These are phyloP conservation scores for Phalangium opilio DNA, from an alignment of 2,888 invertebrate genomes.

Conservation along the genomic window DNA sequence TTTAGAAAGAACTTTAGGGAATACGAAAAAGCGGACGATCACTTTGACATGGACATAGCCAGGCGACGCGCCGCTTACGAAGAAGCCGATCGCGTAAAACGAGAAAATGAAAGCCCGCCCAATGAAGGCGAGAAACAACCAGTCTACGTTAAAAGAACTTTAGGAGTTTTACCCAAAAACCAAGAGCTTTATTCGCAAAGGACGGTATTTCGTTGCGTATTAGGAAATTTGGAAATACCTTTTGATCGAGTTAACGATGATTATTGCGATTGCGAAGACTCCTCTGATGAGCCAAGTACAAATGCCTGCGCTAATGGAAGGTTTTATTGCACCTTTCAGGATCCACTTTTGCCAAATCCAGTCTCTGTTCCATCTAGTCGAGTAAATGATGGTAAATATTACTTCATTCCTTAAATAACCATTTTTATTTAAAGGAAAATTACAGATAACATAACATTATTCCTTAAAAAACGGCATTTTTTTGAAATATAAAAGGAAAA, in stretches of 20 bases:
- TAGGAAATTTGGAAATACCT: conserved; percentile 31
- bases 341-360: conserved; percentile 12
- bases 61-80: too few relatives aligned
- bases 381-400: conserved; percentile 35
- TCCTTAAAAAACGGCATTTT: too few relatives aligned
- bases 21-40: conserved; percentile 15
- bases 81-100: too few relatives aligned
- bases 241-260: conserved; percentile 71
- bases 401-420: too few relatives aligned
- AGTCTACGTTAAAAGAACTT: not conserved
- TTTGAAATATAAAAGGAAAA: too few relatives aligned
- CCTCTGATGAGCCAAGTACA: conserved; percentile 37
- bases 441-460: too few relatives aligned
- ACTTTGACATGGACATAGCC: not conserved
- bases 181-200: conserved; percentile 9
- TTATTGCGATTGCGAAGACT: conserved; percentile 66
- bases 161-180: conserved; percentile 11
- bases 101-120: too few relatives aligned
- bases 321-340: conserved; percentile 24
- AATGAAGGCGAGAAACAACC: too few relatives aligned
- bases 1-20: conserved; percentile 8
- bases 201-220: conserved; percentile 10
- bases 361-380: conserved; percentile 28
- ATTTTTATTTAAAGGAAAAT: too few relatives aligned
- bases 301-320: conserved; percentile 32